Conservation (phyloP, 2,888 invertebrate genomes). For the Leptopilina myrica region DNA sequence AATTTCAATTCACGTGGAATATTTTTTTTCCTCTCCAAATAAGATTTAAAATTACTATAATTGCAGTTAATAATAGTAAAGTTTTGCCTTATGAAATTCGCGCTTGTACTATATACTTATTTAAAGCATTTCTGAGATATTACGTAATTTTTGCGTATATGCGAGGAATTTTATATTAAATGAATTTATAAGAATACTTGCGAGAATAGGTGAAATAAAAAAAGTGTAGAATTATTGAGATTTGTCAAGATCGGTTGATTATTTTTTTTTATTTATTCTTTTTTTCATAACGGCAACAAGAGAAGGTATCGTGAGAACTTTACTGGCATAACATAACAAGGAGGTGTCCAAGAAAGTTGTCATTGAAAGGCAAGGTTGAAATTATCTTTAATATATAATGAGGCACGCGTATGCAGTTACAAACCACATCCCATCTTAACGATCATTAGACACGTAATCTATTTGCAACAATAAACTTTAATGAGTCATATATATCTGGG, state of each 20-base stretch:
- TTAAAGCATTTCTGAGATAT: background rate
- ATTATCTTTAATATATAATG: slow-evolving; percentile 54
- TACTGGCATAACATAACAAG: slow-evolving; percentile 52
- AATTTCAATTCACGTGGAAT: no score
- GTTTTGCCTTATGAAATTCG: background rate
- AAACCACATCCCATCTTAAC: slow-evolving; percentile 50
- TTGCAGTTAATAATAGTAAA: background rate
- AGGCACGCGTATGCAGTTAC: slow-evolving; percentile 48
- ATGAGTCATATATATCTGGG: slow-evolving; percentile 32
- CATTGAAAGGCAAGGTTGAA: slow-evolving; percentile 71
- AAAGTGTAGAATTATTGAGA: slow-evolving; percentile 12
- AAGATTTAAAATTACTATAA: background rate
- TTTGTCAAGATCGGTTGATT: background rate
- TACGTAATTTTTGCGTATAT: background rate
- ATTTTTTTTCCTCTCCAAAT: no score
- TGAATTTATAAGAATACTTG: slow-evolving; percentile 11
- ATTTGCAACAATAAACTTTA: slow-evolving; percentile 38
- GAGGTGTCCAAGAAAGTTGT: slow-evolving; percentile 59
- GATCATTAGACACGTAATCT: slow-evolving; percentile 51
- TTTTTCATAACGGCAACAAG: slow-evolving; percentile 20
- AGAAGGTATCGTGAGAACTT: slow-evolving; percentile 69
- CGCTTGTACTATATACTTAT: background rate
- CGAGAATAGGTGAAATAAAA: slow-evolving; percentile 20
- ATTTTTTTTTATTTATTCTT: background rate
- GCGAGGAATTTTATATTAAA: background rate